Base-by-base conservation (phyloP, 2,888 invertebrate species). In the Acholoe squamosa region DNA sequence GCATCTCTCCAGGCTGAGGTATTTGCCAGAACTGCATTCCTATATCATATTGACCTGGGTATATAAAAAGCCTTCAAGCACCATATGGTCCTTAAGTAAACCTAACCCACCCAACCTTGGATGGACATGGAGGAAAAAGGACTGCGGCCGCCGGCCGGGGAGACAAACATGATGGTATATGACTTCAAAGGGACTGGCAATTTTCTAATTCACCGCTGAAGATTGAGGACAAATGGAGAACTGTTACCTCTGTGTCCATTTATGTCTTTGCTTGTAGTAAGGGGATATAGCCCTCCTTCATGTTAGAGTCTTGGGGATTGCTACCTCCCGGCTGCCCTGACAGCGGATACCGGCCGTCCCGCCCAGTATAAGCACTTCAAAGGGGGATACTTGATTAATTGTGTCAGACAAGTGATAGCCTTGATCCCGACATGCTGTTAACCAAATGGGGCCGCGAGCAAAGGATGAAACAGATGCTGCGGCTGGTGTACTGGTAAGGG, bases 361-460 rank as follows among this genome's bases (percentile, higher is more conserved):
- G 28, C 3, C 71, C 31, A 25, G 71, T 71, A 71, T 71, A n/a
- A 28, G 71, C 14, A 25, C 71, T 71, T 71, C 71, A 71, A 71
- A 71, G 71, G 3, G 28, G 43, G n/a, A 14, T 25, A 25, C 71
- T 25, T 71, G 71, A 71, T 71, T 71, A 71, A 71, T 71, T 28
- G 28, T 28, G 71, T 25, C 71, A 25, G 14, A 28, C 28, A 71
- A 28, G 71, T 28, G 71, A 71, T 71, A 71, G 71, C 71, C 71
- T 71, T 71, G 71, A 71, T 71, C 71, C 71, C 5, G 71, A 28
- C 71, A n/a, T 14, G 71, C 61, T 61, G 61, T 61, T 61, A 61
- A 61, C 61, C 61, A 61, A 61, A 61, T 61, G 61, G 61, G 61
- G 19, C 61, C 61, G 61, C 22, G 19, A 19, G n/a, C 12, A 61